These are phyloP conservation scores for Gila orcuttii DNA, from an alignment of 2,113 vertebrate genomes.

Conservation along the genomic window DNA sequence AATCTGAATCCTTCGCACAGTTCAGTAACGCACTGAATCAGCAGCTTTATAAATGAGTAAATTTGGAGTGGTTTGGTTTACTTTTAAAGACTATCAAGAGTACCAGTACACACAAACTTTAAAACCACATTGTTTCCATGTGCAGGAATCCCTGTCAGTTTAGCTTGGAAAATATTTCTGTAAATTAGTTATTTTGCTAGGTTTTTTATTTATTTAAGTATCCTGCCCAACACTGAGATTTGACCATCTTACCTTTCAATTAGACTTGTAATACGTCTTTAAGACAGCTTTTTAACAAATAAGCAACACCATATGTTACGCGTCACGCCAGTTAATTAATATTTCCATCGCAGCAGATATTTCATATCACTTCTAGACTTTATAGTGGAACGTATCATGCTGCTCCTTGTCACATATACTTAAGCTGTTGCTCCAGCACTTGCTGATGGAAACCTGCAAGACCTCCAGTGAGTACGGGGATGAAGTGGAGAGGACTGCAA, in stretches of 20 bases:
- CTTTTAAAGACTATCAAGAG: neutral
- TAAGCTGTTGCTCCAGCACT: slow-evolving; percentile 16
- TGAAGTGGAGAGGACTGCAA: slow-evolving; percentile 23
- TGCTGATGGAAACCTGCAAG: slow-evolving; percentile 19
- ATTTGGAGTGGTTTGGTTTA: neutral
- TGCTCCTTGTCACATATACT: slow-evolving; percentile 22
- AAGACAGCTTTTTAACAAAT: neutral
- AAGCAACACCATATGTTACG: neutral
- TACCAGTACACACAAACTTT: neutral
- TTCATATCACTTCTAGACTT: neutral
- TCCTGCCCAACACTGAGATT: neutral
- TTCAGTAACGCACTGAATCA: neutral
- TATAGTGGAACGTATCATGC: neutral
- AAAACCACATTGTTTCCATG: neutral
- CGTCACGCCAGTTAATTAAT: neutral
- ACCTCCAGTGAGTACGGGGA: slow-evolving; percentile 19
- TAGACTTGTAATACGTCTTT: no score
- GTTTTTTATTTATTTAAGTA: neutral
- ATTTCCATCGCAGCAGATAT: no score
- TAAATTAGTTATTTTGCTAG: neutral
- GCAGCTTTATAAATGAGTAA: neutral
- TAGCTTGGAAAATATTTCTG: neutral
- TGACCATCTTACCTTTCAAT: neutral
- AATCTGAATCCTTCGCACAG: neutral
- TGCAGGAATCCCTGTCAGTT: no score